phyloP scores from a whole-genome alignment of 2,797 vertebrate species.

The Oreochromis mossambicus region DNA sequence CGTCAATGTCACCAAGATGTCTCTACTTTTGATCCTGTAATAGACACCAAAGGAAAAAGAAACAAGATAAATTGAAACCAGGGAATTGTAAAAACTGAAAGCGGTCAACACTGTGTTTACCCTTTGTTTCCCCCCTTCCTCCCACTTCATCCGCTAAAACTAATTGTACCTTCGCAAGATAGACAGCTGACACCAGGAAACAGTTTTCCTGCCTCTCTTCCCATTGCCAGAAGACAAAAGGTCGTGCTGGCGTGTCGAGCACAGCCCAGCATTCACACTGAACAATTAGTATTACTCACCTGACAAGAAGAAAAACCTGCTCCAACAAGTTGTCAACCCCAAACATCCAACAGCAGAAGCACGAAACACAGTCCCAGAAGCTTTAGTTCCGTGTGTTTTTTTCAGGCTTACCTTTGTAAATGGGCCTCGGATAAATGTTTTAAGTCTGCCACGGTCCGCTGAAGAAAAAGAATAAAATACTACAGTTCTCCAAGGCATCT shows the following conservation, averaged over 20 bases:
- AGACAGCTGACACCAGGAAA: neutral
- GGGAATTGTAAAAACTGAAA: neutral
- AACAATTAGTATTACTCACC: conserved; percentile 10
- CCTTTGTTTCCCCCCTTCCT: neutral
- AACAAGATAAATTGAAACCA: neutral
- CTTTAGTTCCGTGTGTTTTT: neutral
- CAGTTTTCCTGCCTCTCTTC: neutral
- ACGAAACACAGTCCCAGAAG: neutral
- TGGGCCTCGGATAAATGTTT: neutral
- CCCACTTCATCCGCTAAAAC: neutral
- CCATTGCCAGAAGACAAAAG: neutral
- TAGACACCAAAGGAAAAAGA: neutral
- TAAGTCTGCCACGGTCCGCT: neutral
- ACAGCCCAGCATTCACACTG: neutral
- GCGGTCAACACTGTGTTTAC: neutral
- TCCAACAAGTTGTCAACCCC: conserved; percentile 22
- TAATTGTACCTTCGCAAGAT: neutral
- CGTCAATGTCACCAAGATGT: neutral
- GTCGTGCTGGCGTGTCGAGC: neutral
- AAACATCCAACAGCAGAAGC: neutral
- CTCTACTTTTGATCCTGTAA: neutral
- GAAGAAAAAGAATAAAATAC: neutral
- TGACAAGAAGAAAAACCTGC: conserved; percentile 49
- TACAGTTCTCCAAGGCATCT: neutral
- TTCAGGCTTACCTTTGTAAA: conserved; percentile 27